Percentiles rank a stretch among this genome's conserved stretches.
Evolutionary conservation across 2,113 vertebrate species (phyloP).

Genomic region (Cephalopholis sonnerati): DNA sequence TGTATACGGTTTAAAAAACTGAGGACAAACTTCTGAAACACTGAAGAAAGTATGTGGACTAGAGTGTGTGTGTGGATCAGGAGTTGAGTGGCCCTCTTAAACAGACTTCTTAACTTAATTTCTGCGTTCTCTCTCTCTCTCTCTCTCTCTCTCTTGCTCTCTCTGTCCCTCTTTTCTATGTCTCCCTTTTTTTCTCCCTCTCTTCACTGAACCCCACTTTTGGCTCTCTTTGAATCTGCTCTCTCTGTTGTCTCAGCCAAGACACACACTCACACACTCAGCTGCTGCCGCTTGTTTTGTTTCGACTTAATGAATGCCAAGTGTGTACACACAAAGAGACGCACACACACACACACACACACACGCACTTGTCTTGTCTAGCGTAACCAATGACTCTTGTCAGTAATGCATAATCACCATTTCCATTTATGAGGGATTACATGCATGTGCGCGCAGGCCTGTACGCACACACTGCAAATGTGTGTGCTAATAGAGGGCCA

Average conservation of each 20-base stretch:
- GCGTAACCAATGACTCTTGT: slow-evolving; percentile 79
- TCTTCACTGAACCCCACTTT: slow-evolving; percentile 67
- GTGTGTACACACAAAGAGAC: slow-evolving; percentile 46
- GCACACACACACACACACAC: slow-evolving; percentile 28
- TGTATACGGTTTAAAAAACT: neutral
- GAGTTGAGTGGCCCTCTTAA: slow-evolving; percentile 65
- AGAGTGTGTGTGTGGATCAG: slow-evolving; percentile 46
- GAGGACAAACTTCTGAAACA: slow-evolving; percentile 14
- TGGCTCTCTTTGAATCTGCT: slow-evolving; percentile 72
- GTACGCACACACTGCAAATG: slow-evolving; percentile 33
- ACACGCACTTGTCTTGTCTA: slow-evolving; percentile 64
- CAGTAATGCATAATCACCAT: slow-evolving; percentile 79
- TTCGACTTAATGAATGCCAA: slow-evolving; percentile 80
- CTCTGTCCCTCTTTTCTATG: neutral
- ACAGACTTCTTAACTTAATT: slow-evolving; percentile 60
- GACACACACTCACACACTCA: slow-evolving; percentile 75
- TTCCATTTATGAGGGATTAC: slow-evolving; percentile 77
- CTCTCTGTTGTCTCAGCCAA: slow-evolving; percentile 78
- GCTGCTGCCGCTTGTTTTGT: slow-evolving; percentile 80
- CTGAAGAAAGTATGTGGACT: slow-evolving; percentile 8
- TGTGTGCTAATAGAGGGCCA: slow-evolving; percentile 47
- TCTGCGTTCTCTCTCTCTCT: slow-evolving; percentile 27
- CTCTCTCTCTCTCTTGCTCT: neutral
- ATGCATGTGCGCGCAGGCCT: slow-evolving; percentile 48
- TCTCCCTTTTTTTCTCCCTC: neutral